phyloP scores from a whole-genome alignment of 1,140 invertebrate species.

The Panulirus ornatus region DNA sequence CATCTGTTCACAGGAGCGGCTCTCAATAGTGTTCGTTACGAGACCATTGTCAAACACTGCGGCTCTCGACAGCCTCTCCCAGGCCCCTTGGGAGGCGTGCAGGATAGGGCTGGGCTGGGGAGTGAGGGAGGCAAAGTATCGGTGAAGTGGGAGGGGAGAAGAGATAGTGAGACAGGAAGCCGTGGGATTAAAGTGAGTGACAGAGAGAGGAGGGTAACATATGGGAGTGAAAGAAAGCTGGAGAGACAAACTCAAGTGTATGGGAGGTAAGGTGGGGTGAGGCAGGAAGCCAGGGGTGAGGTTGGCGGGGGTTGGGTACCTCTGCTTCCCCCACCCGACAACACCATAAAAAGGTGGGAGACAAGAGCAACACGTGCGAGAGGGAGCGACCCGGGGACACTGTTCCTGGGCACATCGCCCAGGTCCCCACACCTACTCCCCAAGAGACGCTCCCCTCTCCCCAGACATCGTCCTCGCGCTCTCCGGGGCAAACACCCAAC shows the following conservation, averaged over 20 bases:
- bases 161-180: not conserved
- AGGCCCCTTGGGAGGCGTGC: not conserved
- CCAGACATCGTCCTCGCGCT: too few relatives aligned
- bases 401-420: too few relatives aligned
- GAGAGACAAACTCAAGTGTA: not conserved
- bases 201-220: not conserved
- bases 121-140: not conserved
- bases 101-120: not conserved
- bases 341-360: too few relatives aligned
- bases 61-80: too few relatives aligned
- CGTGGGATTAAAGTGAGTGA: not conserved
- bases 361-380: too few relatives aligned
- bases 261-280: not conserved
- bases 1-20: not conserved
- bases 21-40: constrained; percentile 27
- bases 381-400: too few relatives aligned
- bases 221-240: not conserved
- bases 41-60: constrained; percentile 7
- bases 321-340: too few relatives aligned
- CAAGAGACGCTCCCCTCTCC: too few relatives aligned
- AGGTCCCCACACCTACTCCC: too few relatives aligned
- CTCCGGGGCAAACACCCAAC: too few relatives aligned
- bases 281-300: not conserved
- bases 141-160: not conserved
- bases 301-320: too few relatives aligned